These are phyloP conservation scores for Macrophya annulata DNA, from an alignment of 2,888 invertebrate species.

Conservation along the genomic window DNA sequence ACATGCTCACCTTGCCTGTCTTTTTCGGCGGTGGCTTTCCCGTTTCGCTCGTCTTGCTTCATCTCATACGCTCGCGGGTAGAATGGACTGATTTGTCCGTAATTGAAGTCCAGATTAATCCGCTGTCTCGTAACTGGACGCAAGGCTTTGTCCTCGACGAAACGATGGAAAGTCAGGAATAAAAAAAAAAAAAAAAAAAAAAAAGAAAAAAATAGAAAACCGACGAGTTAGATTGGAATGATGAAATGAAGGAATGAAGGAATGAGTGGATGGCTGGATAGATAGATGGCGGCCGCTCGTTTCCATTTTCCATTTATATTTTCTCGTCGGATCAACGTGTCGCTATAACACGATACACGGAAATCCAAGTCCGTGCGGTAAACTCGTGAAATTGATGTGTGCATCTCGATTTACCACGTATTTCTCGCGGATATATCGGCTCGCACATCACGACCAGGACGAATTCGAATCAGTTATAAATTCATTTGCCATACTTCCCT, in stretches of 20 bases:
- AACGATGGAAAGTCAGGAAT: constrained; percentile 20
- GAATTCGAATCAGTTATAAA: constrained; percentile 14
- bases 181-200: not conserved
- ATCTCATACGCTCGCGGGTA: constrained; percentile 30
- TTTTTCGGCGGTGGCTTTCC: not conserved
- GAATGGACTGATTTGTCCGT: constrained; percentile 58
- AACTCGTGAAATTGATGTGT: constrained; percentile 47
- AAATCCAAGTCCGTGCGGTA: constrained; percentile 15
- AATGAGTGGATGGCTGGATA: constrained; percentile 19
- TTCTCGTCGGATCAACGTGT: constrained; percentile 42
- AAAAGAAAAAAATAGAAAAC: not conserved
- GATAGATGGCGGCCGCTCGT: constrained; percentile 24
- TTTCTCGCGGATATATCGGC: constrained; percentile 23
- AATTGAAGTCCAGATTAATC: constrained; percentile 62
- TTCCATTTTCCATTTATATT: constrained; percentile 35
- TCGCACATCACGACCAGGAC: constrained; percentile 5
- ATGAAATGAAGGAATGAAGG: constrained; percentile 27
- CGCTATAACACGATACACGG: constrained; percentile 36
- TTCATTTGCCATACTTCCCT: constrained; percentile 16
- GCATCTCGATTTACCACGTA: constrained; percentile 38
- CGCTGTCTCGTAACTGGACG: constrained; percentile 51
- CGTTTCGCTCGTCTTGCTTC: constrained; percentile 10
- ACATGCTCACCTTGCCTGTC: constrained; percentile 29
- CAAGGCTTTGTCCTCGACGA: constrained; percentile 40
- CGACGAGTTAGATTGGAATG: not conserved